Percentiles rank a stretch among this genome's conserved stretches.
Evolutionary conservation across 2,113 vertebrate genomes (phyloP).

Genomic region (Phrynosoma platyrhinos): DNA sequence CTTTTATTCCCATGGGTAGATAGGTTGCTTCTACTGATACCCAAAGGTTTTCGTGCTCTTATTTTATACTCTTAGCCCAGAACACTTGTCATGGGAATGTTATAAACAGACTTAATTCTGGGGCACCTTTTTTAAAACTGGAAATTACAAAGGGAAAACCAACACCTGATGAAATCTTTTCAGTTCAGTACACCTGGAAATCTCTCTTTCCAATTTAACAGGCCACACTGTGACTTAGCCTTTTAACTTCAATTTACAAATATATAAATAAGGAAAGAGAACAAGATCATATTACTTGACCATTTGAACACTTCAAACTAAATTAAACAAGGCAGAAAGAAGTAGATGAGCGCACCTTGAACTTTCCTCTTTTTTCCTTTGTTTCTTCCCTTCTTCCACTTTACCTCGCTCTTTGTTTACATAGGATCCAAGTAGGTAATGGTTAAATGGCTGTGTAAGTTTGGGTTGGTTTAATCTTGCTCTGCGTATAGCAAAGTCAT

Average conservation of each 20-base stretch:
- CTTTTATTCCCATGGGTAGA: neutral
- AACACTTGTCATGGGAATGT: neutral
- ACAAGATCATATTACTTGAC: neutral
- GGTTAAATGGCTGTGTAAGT: slow-evolving; percentile 77
- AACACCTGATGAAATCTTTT: neutral
- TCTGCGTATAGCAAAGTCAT: slow-evolving; percentile 91
- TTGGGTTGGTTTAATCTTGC: slow-evolving; percentile 80
- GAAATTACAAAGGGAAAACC: neutral
- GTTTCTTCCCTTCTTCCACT: slow-evolving; percentile 80
- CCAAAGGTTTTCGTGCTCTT: neutral
- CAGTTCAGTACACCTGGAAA: neutral
- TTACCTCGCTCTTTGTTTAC: slow-evolving; percentile 79
- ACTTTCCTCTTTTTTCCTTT: slow-evolving; percentile 62
- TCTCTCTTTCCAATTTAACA: neutral
- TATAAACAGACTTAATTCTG: neutral
- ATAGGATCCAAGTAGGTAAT: slow-evolving; percentile 83
- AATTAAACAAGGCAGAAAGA: slow-evolving; percentile 46
- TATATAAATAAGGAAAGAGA: neutral
- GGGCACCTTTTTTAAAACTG: neutral
- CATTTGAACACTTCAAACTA: neutral
- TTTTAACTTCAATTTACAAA: neutral
- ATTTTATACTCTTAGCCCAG: neutral
- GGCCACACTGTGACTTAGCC: neutral
- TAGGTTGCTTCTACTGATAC: no score
- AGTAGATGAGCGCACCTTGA: slow-evolving; percentile 76